These are phyloP conservation scores for Sturnus vulgaris DNA, from an alignment of 2,113 vertebrate species.

Conservation along the genomic window DNA sequence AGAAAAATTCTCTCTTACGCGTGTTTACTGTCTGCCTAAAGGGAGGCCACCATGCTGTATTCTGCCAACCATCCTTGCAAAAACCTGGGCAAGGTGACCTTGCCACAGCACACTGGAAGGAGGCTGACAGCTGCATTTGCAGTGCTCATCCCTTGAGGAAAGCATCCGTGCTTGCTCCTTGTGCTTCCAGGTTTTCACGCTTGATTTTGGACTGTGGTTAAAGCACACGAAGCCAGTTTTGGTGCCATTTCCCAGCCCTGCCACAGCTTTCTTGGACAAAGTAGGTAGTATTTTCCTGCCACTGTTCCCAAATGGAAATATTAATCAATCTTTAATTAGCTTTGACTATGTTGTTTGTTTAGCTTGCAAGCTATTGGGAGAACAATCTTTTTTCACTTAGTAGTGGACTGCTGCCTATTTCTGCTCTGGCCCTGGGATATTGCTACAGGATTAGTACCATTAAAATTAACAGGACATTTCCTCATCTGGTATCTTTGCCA, in stretches of 20 bases:
- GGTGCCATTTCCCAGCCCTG: neutral
- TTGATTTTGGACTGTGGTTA: neutral
- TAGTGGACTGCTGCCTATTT: neutral
- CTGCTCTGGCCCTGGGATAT: neutral
- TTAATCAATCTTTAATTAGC: neutral
- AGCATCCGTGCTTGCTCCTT: fast-evolving
- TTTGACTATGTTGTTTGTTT: neutral
- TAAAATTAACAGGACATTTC: neutral
- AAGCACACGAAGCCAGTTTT: neutral
- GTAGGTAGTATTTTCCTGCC: neutral
- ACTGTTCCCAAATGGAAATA: neutral
- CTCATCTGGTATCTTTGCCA: neutral
- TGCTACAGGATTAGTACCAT: neutral
- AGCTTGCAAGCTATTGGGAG: neutral
- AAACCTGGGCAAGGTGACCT: neutral
- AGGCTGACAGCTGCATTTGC: neutral
- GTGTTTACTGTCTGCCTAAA: neutral
- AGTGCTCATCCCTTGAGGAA: neutral
- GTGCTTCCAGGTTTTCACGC: neutral
- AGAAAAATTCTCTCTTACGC: neutral
- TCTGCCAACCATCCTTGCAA: neutral
- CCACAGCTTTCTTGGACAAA: neutral
- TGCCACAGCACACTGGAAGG: neutral
- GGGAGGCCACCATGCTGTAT: neutral
- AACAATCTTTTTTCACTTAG: neutral